Conservation (phyloP, 2,113 vertebrate species). For the Xyrauchen texanus region DNA sequence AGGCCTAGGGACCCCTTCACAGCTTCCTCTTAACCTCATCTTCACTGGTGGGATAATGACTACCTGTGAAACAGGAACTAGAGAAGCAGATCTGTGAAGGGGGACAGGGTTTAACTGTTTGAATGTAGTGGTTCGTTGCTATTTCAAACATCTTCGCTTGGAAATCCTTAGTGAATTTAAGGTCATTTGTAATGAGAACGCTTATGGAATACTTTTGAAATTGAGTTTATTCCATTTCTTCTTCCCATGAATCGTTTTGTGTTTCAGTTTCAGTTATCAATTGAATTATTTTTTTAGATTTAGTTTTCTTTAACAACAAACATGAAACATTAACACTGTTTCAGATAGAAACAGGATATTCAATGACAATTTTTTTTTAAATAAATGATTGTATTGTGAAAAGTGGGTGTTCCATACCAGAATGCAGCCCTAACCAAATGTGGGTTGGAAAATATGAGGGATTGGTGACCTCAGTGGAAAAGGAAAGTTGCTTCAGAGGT, state of each 20-base stretch:
- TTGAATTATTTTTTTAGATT: too few relatives aligned
- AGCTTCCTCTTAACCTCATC: not conserved
- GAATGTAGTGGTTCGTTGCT: slow-evolving; percentile 5
- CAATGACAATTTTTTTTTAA: too few relatives aligned
- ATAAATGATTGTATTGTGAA: too few relatives aligned
- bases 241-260: slow-evolving; percentile 43
- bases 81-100: not conserved
- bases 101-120: slow-evolving; percentile 11
- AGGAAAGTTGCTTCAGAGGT: too few relatives aligned
- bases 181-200: slow-evolving; percentile 42
- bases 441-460: too few relatives aligned
- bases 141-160: slow-evolving; percentile 27
- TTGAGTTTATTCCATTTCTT: slow-evolving; percentile 41
- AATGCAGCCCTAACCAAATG: too few relatives aligned
- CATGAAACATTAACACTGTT: too few relatives aligned
- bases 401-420: too few relatives aligned
- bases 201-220: slow-evolving; percentile 38
- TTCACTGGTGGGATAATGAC: slow-evolving; percentile 44
- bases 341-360: too few relatives aligned
- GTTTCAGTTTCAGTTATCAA: too few relatives aligned
- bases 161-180: slow-evolving; percentile 23
- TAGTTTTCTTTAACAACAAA: too few relatives aligned
- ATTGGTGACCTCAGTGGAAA: too few relatives aligned
- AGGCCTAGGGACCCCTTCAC: not conserved
- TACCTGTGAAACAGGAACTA: slow-evolving; percentile 45